A percentile compares a stretch with the other conserved stretches of the same genome.
Evolutionary conservation across 1,140 invertebrate species (phyloP).

Genomic region (Drosophila parvula): DNA sequence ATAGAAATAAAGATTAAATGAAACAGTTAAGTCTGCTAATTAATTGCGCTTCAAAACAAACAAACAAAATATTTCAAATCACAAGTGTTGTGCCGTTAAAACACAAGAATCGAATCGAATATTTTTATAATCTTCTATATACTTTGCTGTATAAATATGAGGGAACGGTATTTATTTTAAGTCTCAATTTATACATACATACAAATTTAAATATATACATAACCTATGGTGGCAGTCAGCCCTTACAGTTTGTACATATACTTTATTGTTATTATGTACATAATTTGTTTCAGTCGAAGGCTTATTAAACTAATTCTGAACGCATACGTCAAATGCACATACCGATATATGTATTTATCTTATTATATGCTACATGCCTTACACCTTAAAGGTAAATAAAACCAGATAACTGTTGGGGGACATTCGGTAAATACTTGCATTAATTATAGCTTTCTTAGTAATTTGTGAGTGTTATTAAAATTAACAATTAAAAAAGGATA

Average conservation of each 20-base stretch:
- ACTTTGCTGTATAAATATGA: conserved; percentile 38
- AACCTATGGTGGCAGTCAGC: conserved; percentile 46
- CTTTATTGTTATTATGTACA: conserved; percentile 47
- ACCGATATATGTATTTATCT: conserved; percentile 30
- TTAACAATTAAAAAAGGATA: background rate
- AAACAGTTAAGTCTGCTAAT: background rate
- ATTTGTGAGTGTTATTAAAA: background rate
- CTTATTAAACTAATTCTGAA: conserved; percentile 51
- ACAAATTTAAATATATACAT: conserved; percentile 53
- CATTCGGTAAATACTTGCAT: conserved; percentile 17
- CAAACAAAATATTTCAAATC: background rate
- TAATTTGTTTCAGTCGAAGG: conserved; percentile 52
- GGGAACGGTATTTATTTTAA: conserved; percentile 48
- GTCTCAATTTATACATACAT: conserved; percentile 51
- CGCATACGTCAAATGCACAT: conserved; percentile 49
- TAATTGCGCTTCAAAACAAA: background rate
- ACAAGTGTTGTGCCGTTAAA: conserved; percentile 10
- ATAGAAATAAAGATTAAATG: background rate
- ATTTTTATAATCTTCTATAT: conserved; percentile 16
- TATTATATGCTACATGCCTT: conserved; percentile 40
- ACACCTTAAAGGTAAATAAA: conserved; percentile 35
- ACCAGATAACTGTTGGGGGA: conserved; percentile 29
- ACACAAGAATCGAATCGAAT: conserved; percentile 4
- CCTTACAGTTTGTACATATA: conserved; percentile 46
- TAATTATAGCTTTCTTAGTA: background rate